Conservation (phyloP, 2,888 invertebrate species). For the Trichacis sp. region DNA sequence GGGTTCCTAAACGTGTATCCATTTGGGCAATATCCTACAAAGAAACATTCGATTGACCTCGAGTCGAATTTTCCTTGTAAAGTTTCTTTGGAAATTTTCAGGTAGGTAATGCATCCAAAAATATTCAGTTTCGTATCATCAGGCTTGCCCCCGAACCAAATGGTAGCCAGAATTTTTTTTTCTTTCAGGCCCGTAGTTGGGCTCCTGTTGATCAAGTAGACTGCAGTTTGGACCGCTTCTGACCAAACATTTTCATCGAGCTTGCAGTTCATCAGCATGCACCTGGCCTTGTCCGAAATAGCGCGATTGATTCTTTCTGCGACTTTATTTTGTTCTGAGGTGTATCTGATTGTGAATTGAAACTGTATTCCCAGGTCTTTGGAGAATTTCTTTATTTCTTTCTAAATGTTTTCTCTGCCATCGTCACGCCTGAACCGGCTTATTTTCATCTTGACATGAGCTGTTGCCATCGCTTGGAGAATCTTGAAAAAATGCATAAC, state of each 20-base stretch:
- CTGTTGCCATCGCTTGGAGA: background rate
- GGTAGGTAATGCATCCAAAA: no score
- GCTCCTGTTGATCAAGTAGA: no score
- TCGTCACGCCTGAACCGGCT: conserved; percentile 47
- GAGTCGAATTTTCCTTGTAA: conserved; percentile 42
- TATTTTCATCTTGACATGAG: background rate
- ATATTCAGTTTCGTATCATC: conserved; percentile 41
- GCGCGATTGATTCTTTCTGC: no score
- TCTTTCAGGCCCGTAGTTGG: conserved; percentile 37
- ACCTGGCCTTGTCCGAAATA: no score
- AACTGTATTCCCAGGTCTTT: conserved; percentile 45
- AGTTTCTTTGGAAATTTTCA: conserved; percentile 37
- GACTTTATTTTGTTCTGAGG: conserved; percentile 49
- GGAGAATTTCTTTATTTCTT: conserved; percentile 43
- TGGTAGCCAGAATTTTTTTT: conserved; percentile 43
- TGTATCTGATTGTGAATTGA: conserved; percentile 46
- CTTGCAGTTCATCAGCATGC: conserved; percentile 47
- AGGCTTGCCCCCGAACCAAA: no score
- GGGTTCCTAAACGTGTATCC: conserved; percentile 44
- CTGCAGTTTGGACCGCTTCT: conserved; percentile 45
- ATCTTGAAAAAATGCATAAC: conserved; percentile 3
- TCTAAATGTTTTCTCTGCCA: conserved; percentile 47
- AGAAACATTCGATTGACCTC: conserved; percentile 32
- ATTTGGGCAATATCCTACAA: conserved; percentile 43
- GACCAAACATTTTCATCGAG: conserved; percentile 56